Evolutionary conservation across 1,140 invertebrate species (phyloP), one percentile per base, ranked within the genome.

Genomic region (Aphis gossypii): DNA sequence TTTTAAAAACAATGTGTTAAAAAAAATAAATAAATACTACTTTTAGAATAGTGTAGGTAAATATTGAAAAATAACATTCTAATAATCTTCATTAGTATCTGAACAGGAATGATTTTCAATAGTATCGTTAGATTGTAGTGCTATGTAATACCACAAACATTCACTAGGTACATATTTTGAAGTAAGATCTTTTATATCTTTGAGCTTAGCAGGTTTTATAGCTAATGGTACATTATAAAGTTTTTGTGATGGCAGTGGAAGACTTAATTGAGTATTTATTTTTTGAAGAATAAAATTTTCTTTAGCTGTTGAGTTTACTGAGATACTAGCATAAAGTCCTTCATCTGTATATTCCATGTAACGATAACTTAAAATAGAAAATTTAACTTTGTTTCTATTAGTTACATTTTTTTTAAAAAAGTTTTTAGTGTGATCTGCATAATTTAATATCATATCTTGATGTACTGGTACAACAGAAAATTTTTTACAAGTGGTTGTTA

Each of bases 111-210:
- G n/a, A n/a, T 68, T 30, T 23, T 82, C 20, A 38, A 18, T 14
- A 82, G 35, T 82, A 82, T 82, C 11, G 35, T n/a, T 82, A 38
- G 76, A 38, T 38, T 82, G 76, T 35, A 82, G 54, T 94, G 94
- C 93, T 46, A 94, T 82, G 88, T 94, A 89, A 94, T 95, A 95
- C 41, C 94, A 82, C 94, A 94, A 94, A 91, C 95, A 46, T 93
- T 94, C 44, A 48, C 41, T 44, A 87, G 84, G 84, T 46, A 87
- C 84, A 87, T 87, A 87, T 87, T 87, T 87, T 46, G 38, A 87
- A 41, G 18, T 44, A 41, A 84, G 41, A 44, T 84, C 41, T 84
- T 84, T 38, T 18, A 84, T 44, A 84, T 84, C 83, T 84, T 38
- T 84, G 18, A 84, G 20, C 83, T 84, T 46, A 18, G 3, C 83